Evolutionary conservation across 1,140 invertebrate species (phyloP), one percentile per base, ranked within the genome.

Genomic region (Hylaeus volcanicus): DNA sequence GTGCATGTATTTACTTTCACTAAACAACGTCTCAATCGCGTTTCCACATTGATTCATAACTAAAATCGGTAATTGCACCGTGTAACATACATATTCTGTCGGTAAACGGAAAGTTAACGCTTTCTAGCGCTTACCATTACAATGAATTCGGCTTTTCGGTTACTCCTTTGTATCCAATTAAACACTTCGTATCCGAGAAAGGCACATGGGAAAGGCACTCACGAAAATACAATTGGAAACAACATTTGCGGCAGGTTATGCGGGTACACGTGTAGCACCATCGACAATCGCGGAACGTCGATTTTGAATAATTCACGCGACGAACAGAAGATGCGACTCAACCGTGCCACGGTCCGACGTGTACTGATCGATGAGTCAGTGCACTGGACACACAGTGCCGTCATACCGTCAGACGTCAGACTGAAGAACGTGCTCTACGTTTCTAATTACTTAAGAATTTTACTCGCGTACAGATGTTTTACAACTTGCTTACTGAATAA

Each of bases 361-460:
- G 65, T 37, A 76, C 74, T 76, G 53, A 48, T 55, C 74, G 74
- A 63, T 76, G 74, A 76, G 63, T 76, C 74, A 76, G 74, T 68
- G 53, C 63, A 51, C 53, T 53, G 43, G 74, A 39, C 74, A 76
- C 37, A 64, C 43, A 76, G n/a, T 68, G 51, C 43, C 55, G 65
- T 68, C 51, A 76, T 68, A 55, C 37, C 53, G 53, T 15, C 48
- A 41, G 45, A 76, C 74, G 63, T 64, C 61, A 51, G 39, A 55
- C 74, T 53, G 61, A 66, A 53, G 66, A 51, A 43, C 48, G 43
- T 58, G 5, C 51, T 45, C 6, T 41, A 45, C 51, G 2, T 39
- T 68, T 66, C 39, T 68, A 76, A 68, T 68, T 55, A 41, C 41
- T 65, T 51, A 58, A 76, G 48, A 45, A 68, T 76, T 41, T n/a